phyloP scores from a whole-genome alignment of 2,113 vertebrate genomes.

The Brienomyrus longianalis region DNA sequence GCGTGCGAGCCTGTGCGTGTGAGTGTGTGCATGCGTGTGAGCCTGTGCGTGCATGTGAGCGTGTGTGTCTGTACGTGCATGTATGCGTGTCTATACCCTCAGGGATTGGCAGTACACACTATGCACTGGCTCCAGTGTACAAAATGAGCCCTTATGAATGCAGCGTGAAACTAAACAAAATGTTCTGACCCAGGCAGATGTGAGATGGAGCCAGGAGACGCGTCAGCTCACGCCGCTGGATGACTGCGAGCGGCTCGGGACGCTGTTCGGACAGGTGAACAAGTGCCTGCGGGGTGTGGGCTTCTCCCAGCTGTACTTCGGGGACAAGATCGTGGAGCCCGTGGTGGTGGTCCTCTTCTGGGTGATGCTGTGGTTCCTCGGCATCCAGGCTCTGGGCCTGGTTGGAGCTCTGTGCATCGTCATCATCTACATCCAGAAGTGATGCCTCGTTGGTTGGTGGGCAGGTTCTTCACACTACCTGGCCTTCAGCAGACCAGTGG shows the following conservation, averaged over 20 bases:
- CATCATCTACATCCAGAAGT: slow-evolving; percentile 93
- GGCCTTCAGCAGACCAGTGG: not conserved
- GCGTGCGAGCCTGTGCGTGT: not conserved
- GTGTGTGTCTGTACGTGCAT: not conserved
- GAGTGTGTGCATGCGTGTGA: too few species aligned
- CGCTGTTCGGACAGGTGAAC: slow-evolving; percentile 90
- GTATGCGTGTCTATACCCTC: too few species aligned
- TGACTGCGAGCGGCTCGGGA: slow-evolving; percentile 89
- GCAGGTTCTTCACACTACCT: not conserved
- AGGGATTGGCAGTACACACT: not conserved
- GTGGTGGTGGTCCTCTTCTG: slow-evolving; percentile 87
- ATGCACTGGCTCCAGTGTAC: not conserved
- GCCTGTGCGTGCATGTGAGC: not conserved
- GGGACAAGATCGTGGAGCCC: slow-evolving; percentile 87
- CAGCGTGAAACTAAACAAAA: slow-evolving; percentile 9
- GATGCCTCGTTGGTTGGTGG: slow-evolving; percentile 24
- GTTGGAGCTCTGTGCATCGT: slow-evolving; percentile 91
- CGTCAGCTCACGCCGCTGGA: slow-evolving; percentile 55
- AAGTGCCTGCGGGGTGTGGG: slow-evolving; percentile 81
- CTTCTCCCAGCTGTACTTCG: slow-evolving; percentile 90
- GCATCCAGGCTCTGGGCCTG: slow-evolving; percentile 85
- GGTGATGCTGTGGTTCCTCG: slow-evolving; percentile 91
- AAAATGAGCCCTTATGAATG: not conserved
- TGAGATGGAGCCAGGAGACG: slow-evolving; percentile 20
- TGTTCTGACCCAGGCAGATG: not conserved